Conservation (phyloP, 2,797 vertebrate species). For the Toxotes lorentzi region DNA sequence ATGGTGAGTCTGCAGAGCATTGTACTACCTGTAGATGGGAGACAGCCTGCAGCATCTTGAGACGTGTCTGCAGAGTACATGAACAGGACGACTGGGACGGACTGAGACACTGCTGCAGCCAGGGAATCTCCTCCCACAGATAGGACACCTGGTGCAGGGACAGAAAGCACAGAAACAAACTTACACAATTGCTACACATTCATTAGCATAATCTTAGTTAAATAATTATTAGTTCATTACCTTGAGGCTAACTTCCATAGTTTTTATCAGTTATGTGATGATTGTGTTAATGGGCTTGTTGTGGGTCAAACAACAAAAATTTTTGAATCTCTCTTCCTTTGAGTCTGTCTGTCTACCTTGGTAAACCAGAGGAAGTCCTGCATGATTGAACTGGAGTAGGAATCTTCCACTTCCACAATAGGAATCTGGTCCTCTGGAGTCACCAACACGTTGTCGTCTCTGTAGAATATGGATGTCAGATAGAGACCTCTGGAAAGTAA, state of each 20-base stretch:
- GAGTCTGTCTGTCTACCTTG: constrained; percentile 82
- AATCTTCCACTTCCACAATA: constrained; percentile 92
- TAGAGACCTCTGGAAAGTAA: constrained; percentile 88
- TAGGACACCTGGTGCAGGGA: constrained; percentile 86
- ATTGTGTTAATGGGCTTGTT: neutral
- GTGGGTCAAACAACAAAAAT: too few relatives aligned
- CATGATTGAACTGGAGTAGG: constrained; percentile 90
- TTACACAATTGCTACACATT: neutral
- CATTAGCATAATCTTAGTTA: neutral
- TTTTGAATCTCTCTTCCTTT: neutral
- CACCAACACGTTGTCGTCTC: constrained; percentile 91
- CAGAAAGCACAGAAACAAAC: neutral
- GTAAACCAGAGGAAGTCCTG: constrained; percentile 96
- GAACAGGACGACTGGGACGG: constrained; percentile 91
- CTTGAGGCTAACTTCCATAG: neutral
- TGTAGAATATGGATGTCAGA: constrained; percentile 90
- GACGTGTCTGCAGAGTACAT: constrained; percentile 91
- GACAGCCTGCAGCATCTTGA: constrained; percentile 92
- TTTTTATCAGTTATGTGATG: neutral
- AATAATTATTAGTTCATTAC: neutral
- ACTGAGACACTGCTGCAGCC: constrained; percentile 91
- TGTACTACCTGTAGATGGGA: constrained; percentile 88
- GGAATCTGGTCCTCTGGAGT: constrained; percentile 95
- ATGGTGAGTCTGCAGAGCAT: neutral
- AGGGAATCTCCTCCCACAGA: constrained; percentile 92